Percentiles rank a stretch among this genome's conserved stretches.
phyloP scores from a whole-genome alignment of 2,113 vertebrate species.

The Hippocampus mohnikei region DNA sequence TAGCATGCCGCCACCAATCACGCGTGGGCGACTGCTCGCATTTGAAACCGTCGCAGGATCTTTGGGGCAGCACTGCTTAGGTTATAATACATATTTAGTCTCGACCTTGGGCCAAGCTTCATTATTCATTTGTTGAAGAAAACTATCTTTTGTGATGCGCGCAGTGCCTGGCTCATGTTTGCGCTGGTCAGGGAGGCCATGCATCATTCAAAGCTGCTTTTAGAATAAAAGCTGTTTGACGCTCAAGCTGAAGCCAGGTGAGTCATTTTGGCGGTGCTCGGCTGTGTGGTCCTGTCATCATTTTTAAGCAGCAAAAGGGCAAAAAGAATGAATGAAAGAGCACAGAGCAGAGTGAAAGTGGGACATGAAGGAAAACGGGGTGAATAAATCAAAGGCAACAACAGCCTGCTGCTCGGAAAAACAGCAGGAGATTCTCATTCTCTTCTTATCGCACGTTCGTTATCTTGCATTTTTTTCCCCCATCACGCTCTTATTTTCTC shows the following conservation, averaged over 20 bases:
- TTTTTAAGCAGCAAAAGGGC: conserved; percentile 33
- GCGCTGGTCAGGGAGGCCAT: conserved; percentile 34
- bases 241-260: conserved; percentile 30
- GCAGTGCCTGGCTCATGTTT: conserved; percentile 31
- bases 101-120: conserved; percentile 30
- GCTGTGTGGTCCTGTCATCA: conserved; percentile 36
- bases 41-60: neutral
- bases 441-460: conserved; percentile 29
- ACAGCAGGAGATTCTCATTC: conserved; percentile 54
- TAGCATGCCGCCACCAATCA: conserved; percentile 10
- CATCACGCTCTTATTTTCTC: conserved; percentile 18
- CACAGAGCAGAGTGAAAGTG: conserved; percentile 42
- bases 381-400: conserved; percentile 55
- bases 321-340: conserved; percentile 43
- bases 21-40: conserved; percentile 1
- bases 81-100: conserved; percentile 31
- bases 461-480: conserved; percentile 19
- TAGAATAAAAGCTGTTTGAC: conserved; percentile 42
- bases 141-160: conserved; percentile 19
- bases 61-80: conserved; percentile 13
- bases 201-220: conserved; percentile 49
- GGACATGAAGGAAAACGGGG: conserved; percentile 53
- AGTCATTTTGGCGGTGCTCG: conserved; percentile 41
- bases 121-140: conserved; percentile 42
- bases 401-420: conserved; percentile 56